Conservation (phyloP, 2,888 invertebrate species). For the Ormyrus rosae region DNA sequence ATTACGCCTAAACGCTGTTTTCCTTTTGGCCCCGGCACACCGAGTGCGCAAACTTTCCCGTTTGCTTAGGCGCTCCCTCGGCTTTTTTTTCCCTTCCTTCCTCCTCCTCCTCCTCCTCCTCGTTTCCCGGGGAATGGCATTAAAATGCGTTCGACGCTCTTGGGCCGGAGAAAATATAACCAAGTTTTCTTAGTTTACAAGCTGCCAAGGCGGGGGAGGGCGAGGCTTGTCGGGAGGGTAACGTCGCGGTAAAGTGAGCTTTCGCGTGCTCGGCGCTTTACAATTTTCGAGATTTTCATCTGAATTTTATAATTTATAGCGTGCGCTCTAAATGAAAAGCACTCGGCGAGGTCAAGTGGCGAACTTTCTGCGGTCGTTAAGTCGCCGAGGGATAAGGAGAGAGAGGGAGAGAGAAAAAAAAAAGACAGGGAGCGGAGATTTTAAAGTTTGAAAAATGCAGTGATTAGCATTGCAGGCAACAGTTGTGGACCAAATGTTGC, state of each 20-base stretch:
- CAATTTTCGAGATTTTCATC: conserved; percentile 50
- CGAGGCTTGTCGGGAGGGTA: not conserved
- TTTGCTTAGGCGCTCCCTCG: no score
- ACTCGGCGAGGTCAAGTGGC: conserved; percentile 22
- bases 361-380: conserved; percentile 35
- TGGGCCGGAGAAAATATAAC: not conserved
- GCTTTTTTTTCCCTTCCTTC: no score
- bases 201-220: not conserved
- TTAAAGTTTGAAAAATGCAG: conserved; percentile 10
- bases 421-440: not conserved
- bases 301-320: conserved; percentile 35
- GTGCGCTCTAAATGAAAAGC: conserved; percentile 16
- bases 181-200: conserved; percentile 8
- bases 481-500: not conserved
- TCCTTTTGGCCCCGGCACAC: conserved; percentile 21
- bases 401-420: not conserved
- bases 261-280: conserved; percentile 27
- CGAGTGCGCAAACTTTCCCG: no score
- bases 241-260: conserved; percentile 30
- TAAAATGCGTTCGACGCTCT: not conserved
- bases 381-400: not conserved
- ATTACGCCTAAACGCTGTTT: conserved; percentile 53
- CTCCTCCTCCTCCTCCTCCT: no score
- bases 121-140: no score
- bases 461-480: no score